phyloP scores from a whole-genome alignment of 1,140 invertebrate genomes.

The Agrilus planipennis region DNA sequence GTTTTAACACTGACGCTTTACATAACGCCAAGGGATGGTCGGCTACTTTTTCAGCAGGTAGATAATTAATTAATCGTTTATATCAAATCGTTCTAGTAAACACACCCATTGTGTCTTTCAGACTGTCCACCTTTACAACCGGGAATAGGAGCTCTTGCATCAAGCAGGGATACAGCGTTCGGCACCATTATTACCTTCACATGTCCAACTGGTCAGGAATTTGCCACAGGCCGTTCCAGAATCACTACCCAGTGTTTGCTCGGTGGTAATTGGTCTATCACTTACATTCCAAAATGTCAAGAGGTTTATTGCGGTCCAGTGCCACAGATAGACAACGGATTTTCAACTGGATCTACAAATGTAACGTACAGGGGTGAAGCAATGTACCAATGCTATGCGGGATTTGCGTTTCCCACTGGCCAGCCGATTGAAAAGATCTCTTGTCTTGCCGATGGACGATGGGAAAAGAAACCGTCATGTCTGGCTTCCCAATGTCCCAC shows the following conservation, averaged over 20 bases:
- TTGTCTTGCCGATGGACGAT: conserved; percentile 75
- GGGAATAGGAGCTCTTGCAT: conserved; percentile 76
- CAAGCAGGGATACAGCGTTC: conserved; percentile 83
- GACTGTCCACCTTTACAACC: conserved; percentile 80
- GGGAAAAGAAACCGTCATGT: conserved; percentile 85
- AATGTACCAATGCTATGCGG: conserved; percentile 93
- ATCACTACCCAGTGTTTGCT: conserved; percentile 76
- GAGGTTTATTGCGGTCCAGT: conserved; percentile 95
- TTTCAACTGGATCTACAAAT: conserved; percentile 88
- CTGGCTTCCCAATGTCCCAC: conserved; percentile 87
- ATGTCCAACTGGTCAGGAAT: conserved; percentile 89
- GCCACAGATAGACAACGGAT: conserved; percentile 94
- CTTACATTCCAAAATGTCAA: conserved; percentile 90
- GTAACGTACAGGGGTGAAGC: conserved; percentile 87
- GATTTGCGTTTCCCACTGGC: conserved; percentile 84
- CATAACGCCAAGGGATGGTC: conserved; percentile 75
- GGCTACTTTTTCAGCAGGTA: conserved; percentile 84
- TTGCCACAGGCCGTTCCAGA: conserved; percentile 75
- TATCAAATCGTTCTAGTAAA: conserved; percentile 5
- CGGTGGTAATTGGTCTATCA: conserved; percentile 87
- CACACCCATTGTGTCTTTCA: conserved; percentile 32
- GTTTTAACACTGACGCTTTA: conserved; percentile 80
- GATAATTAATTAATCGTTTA: too few relatives aligned
- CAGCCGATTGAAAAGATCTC: conserved; percentile 80
- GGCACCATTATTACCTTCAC: conserved; percentile 82